phyloP scores from a whole-genome alignment of 1,140 invertebrate genomes.

The Drosophila pachea region DNA sequence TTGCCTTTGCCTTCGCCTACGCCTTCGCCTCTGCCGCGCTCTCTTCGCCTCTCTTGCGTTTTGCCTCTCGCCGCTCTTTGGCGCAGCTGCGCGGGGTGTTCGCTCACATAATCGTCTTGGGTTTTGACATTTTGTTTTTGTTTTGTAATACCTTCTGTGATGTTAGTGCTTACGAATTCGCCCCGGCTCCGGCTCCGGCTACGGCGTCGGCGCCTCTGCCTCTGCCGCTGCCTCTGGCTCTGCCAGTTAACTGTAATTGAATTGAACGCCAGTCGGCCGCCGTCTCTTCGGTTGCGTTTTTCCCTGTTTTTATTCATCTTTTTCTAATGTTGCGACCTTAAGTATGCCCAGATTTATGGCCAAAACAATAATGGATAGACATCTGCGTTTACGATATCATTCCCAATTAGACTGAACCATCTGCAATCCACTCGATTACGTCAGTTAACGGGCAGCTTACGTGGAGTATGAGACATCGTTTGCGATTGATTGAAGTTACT shows the following conservation, averaged over 20 bases:
- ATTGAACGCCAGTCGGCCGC: slow-evolving; percentile 49
- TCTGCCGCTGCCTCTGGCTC: neutral
- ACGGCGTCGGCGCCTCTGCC: neutral
- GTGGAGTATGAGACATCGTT: too few species aligned
- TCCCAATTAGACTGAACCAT: slow-evolving; percentile 8
- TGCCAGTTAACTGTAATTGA: slow-evolving; percentile 73
- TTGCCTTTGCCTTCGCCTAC: neutral
- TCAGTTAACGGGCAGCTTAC: neutral
- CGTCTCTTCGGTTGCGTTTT: neutral
- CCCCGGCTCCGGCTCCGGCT: slow-evolving; percentile 8
- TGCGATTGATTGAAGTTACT: too few species aligned
- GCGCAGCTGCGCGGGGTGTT: slow-evolving; percentile 64
- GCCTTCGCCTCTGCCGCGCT: neutral
- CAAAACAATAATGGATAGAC: slow-evolving; percentile 38
- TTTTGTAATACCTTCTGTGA: slow-evolving; percentile 77
- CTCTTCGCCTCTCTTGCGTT: neutral
- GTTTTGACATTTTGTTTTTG: slow-evolving; percentile 79
- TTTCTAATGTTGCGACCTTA: slow-evolving; percentile 13
- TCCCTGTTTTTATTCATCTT: slow-evolving; percentile 1
- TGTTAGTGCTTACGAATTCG: slow-evolving; percentile 64
- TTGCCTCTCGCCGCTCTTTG: neutral
- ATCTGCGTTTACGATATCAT: slow-evolving; percentile 16
- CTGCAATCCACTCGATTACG: slow-evolving; percentile 12
- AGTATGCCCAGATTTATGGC: slow-evolving; percentile 38
- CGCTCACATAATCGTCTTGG: slow-evolving; percentile 77